Percentiles rank a stretch among this genome's conserved stretches.
Evolutionary conservation across 2,797 vertebrate genomes (phyloP).

Genomic region (Hozukius guyotensis): DNA sequence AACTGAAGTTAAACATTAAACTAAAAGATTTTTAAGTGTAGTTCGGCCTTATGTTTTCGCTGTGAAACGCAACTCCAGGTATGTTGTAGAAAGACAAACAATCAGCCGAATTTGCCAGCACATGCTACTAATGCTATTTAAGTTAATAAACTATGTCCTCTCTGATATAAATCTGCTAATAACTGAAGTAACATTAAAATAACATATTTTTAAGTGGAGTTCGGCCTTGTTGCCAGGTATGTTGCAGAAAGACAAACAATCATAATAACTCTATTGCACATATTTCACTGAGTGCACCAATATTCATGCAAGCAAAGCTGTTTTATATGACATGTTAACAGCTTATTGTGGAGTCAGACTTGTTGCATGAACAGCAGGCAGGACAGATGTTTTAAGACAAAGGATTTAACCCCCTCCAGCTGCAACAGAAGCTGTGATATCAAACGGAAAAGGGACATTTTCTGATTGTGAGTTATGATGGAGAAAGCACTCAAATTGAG

Average conservation of each 20-base stretch:
- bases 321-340: not conserved
- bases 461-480: constrained; percentile 1
- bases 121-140: not conserved
- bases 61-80: not conserved
- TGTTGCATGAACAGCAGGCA: constrained; percentile 66
- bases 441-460: constrained; percentile 11
- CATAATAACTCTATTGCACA: not conserved
- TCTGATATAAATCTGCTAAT: accelerated
- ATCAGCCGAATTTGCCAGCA: constrained; percentile 11
- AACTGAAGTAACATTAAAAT: not conserved
- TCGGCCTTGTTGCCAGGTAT: constrained; percentile 2
- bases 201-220: not conserved
- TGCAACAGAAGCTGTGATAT: constrained; percentile 39
- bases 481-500: constrained; percentile 29
- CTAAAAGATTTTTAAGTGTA: not conserved
- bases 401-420: constrained; percentile 71
- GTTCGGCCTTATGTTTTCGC: constrained; percentile 9
- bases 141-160: not conserved
- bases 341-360: constrained; percentile 5
- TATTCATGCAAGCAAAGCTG: accelerated
- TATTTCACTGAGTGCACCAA: accelerated
- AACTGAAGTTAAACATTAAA: not conserved
- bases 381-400: constrained; percentile 82
- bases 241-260: constrained; percentile 29
- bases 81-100: not conserved